Base-by-base conservation (phyloP, 2,113 vertebrate species). In the Phylloscopus trochiloides region DNA sequence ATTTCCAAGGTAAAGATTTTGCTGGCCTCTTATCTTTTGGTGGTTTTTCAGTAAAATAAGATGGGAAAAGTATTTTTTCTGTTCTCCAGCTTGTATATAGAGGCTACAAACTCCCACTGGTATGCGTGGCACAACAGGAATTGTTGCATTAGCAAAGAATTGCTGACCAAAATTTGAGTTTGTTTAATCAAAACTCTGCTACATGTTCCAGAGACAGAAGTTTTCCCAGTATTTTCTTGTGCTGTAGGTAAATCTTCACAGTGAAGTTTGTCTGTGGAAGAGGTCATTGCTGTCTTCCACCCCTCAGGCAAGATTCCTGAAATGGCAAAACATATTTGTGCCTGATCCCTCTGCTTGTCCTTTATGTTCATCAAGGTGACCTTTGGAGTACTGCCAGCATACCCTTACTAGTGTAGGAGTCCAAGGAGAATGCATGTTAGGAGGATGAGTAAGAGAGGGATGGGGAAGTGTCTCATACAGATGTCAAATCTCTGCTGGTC, bases 251-350 rank as follows among this genome's bases (percentile, higher is more conserved):
- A 48, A 52, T 59, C 36, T 91, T 63, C 36, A 54, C 22, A 36
- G 32, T 2, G 1, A 38, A 32, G 3, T 70, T 65, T 42, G 31
- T 59, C 43, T 73, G 32, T 50, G 45, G 19, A 79, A 75, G 29
- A 74, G n/a, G 13, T 29, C 1, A 1, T 58, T 12, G 2, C 59
- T 77, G 34, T 32, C 31, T 66, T 84, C 34, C 0, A 0, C 17
- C 28, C 14, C 14, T 70, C 32, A 34, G 65, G 17, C 25, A 55
- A 77, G 63, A 67, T 71, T 71, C n/a, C 48, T 55, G 17, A 40
- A 71, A 95, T 66, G 74, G 38, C 6, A 76, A 58, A 77, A 71
- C 7, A 2, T 12, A 16, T 67, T 91, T 21, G 28, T 57, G 20
- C 28, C 17, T 75, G 5, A 26, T 70, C 25, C 29, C 9, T 80